These are phyloP conservation scores for Centropus unirufus DNA, from an alignment of 2,113 vertebrate genomes.

Conservation along the genomic window DNA sequence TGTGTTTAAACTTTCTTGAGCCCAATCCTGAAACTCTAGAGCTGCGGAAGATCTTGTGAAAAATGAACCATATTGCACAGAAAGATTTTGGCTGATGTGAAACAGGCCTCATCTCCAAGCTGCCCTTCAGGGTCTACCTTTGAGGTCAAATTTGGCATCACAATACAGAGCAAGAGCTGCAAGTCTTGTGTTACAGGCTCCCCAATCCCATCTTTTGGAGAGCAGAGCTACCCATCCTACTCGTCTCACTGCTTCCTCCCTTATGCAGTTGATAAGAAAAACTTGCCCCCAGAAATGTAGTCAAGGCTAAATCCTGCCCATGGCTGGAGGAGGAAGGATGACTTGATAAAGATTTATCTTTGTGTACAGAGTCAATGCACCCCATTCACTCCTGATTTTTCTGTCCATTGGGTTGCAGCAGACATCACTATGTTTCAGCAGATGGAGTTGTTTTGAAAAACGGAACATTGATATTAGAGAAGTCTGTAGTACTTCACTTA, in stretches of 20 bases:
- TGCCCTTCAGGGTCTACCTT: not conserved
- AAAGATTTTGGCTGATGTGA: not conserved
- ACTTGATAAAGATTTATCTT: not conserved
- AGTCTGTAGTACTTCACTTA: not conserved
- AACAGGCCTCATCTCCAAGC: not conserved
- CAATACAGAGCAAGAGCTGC: not conserved
- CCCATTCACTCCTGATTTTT: not conserved
- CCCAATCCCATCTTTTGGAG: accelerated
- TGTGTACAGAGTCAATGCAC: not conserved
- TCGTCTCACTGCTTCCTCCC: not conserved
- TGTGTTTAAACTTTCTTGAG: not conserved
- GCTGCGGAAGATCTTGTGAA: not conserved
- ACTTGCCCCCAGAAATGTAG: not conserved
- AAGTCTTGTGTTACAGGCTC: not conserved
- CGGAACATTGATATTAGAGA: not conserved
- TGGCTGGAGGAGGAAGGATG: not conserved
- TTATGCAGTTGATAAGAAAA: not conserved
- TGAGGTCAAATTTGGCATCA: not conserved
- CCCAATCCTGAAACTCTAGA: not conserved
- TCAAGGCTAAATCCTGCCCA: not conserved
- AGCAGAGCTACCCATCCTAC: not conserved
- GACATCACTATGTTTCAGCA: not conserved
- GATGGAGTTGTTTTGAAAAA: not conserved
- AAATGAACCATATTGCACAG: not conserved
- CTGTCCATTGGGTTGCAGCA: not conserved